Evolutionary conservation across 37 sponge, comb jelly and placozoan genomes (phyloP).

Genomic region (Aplysina aerophoba): DNA sequence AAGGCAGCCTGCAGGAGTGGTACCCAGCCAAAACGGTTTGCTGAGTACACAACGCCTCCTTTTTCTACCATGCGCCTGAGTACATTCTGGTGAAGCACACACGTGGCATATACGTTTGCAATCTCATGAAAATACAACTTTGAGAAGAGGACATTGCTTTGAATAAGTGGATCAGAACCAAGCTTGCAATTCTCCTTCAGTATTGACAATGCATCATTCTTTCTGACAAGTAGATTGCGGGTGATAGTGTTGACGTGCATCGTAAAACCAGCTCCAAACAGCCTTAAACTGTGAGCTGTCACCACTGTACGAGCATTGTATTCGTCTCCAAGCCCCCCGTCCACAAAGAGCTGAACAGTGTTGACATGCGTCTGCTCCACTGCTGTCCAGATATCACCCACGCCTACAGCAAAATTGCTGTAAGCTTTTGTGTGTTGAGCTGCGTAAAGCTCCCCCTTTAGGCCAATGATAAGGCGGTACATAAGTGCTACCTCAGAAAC

Average conservation of each 20-base stretch:
- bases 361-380: constrained; percentile 58
- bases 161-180: neutral
- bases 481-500: constrained; percentile 72
- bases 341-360: constrained; percentile 67
- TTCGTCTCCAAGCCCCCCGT: constrained; percentile 52
- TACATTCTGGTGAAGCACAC: constrained; percentile 46
- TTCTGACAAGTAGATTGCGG: constrained; percentile 59
- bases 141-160: neutral
- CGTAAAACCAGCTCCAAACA: constrained; percentile 78
- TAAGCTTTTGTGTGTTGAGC: constrained; percentile 40
- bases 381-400: constrained; percentile 72
- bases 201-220: constrained; percentile 55
- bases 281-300: constrained; percentile 68
- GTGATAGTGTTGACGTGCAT: constrained; percentile 61
- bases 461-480: constrained; percentile 75
- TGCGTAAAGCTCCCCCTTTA: constrained; percentile 40
- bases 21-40: constrained; percentile 87
- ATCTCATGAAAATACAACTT: constrained; percentile 40
- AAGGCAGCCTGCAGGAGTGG: constrained; percentile 71
- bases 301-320: constrained; percentile 80
- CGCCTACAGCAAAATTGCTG: constrained; percentile 70
- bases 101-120: constrained; percentile 32
- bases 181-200: constrained; percentile 63
- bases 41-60: constrained; percentile 73
- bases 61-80: constrained; percentile 45